Percentiles rank a stretch among this genome's conserved stretches.
Conservation (phyloP, 2,113 vertebrate genomes). For the Ploceus nigricollis region DNA sequence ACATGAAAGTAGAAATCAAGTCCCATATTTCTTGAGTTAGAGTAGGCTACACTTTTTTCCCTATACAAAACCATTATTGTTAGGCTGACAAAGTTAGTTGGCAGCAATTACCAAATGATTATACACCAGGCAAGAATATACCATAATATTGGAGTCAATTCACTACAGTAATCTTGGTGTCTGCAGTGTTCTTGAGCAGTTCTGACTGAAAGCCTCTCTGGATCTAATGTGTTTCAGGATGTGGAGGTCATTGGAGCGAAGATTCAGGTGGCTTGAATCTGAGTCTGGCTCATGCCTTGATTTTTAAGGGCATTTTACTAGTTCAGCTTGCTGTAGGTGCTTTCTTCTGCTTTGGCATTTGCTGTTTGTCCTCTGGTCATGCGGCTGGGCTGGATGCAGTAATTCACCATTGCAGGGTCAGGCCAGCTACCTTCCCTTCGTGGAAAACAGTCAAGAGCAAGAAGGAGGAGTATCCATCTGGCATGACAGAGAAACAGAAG, state of each 20-base stretch:
- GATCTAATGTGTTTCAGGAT: not conserved
- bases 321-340: not conserved
- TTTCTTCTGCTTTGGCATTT: not conserved
- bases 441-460: not conserved
- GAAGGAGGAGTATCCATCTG: not conserved
- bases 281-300: not conserved
- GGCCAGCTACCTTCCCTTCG: rapidly evolving
- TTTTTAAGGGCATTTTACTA: not conserved
- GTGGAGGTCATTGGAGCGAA: too few species aligned
- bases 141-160: not conserved
- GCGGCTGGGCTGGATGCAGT: not conserved
- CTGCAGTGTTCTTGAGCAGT: not conserved
- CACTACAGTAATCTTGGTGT: not conserved
- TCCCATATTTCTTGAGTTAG: not conserved
- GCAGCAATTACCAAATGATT: not conserved
- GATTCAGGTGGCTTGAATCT: rapidly evolving
- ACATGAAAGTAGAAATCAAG: not conserved
- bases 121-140: not conserved
- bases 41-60: not conserved
- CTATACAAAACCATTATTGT: not conserved
- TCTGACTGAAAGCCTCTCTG: not conserved
- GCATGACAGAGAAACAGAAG: not conserved
- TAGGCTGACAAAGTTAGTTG: not conserved
- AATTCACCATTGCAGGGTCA: not conserved
- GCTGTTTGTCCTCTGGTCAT: not conserved